Conservation (phyloP, 2,888 invertebrate species). For the Agrochola litura region DNA sequence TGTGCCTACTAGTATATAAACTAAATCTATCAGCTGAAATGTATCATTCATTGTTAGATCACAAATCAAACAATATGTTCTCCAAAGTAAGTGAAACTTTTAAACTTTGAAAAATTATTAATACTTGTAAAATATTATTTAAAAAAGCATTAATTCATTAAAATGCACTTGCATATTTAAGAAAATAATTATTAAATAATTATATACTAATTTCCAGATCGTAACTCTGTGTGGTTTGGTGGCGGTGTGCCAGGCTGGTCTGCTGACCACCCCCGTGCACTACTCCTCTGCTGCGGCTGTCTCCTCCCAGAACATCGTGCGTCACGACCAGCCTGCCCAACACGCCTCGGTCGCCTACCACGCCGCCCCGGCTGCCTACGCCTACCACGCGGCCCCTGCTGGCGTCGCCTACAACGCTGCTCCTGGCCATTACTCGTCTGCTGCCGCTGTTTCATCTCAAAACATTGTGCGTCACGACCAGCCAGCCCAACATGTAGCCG, state of each 20-base stretch:
- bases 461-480: constrained; percentile 79
- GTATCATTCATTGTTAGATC: constrained; percentile 73
- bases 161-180: not conserved
- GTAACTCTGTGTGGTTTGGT: constrained; percentile 75
- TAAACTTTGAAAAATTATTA: not conserved
- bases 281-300: constrained; percentile 77
- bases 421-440: constrained; percentile 75
- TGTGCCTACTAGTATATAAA: constrained; percentile 59
- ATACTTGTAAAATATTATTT: not conserved
- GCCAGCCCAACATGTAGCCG: constrained; percentile 64
- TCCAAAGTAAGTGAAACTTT: constrained; percentile 63
- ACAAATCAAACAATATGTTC: constrained; percentile 71
- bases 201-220: constrained; percentile 70
- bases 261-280: constrained; percentile 77
- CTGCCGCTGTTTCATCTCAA: constrained; percentile 78
- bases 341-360: constrained; percentile 44
- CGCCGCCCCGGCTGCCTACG: constrained; percentile 33
- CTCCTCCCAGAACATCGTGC: constrained; percentile 73
- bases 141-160: not conserved
- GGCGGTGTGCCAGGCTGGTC: constrained; percentile 77
- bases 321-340: constrained; percentile 73
- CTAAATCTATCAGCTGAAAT: constrained; percentile 30
- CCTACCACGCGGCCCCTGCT: constrained; percentile 51
- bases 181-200: not conserved
- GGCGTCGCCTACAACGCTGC: constrained; percentile 57